phyloP scores from a whole-genome alignment of 2,113 vertebrate genomes.

The Archocentrus centrarchus region DNA sequence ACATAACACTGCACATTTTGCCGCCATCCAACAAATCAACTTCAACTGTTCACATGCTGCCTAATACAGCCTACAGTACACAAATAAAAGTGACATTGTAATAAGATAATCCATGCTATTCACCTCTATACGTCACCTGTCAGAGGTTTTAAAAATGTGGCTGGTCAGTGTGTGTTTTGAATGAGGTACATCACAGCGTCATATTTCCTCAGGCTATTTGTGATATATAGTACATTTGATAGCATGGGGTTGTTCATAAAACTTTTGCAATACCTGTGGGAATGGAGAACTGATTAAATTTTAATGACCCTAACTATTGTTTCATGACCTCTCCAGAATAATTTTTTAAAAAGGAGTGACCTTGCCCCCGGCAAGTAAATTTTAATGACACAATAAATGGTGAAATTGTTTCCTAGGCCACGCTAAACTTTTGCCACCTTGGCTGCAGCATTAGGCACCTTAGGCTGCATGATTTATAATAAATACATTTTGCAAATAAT shows the following conservation, averaged over 20 bases:
- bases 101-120: not conserved
- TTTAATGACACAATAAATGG: slow-evolving; percentile 68
- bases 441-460: slow-evolving; percentile 20
- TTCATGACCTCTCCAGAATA: slow-evolving; percentile 47
- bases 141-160: not conserved
- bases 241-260: slow-evolving; percentile 20
- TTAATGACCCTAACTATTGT: slow-evolving; percentile 44
- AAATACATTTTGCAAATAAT: not conserved
- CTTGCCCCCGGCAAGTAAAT: slow-evolving; percentile 58
- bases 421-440: slow-evolving; percentile 16
- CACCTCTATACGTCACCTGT: not conserved
- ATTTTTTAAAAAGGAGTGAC: slow-evolving; percentile 52
- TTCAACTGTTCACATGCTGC: not conserved
- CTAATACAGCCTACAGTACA: not conserved
- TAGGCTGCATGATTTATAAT: slow-evolving; percentile 10
- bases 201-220: slow-evolving; percentile 39
- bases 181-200: not conserved
- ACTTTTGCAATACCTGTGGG: slow-evolving; percentile 21
- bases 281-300: slow-evolving; percentile 53
- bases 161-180: not conserved
- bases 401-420: slow-evolving; percentile 58
- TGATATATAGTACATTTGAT: slow-evolving; percentile 22
- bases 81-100: not conserved
- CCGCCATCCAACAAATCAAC: not conserved
- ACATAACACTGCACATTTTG: not conserved